A percentile compares a stretch with the other conserved stretches of the same genome.
Evolutionary conservation across 1,140 invertebrate genomes (phyloP).

Genomic region (Drosophila grimshawi): DNA sequence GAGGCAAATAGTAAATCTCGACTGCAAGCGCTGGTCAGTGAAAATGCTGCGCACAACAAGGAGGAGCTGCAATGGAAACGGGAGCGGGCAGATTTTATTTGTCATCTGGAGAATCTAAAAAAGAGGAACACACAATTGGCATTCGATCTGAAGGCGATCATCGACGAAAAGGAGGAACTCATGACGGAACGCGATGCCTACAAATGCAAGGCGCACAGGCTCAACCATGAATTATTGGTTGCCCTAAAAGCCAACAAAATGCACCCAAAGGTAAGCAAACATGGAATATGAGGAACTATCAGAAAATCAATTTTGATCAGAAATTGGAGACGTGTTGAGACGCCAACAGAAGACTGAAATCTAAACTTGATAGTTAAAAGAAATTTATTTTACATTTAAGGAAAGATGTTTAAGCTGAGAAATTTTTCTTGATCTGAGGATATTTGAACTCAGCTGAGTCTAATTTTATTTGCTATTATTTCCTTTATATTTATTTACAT

Average conservation of each 20-base stretch:
- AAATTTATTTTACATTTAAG: no score
- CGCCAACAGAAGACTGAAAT: no score
- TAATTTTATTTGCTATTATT: no score
- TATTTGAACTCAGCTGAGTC: no score
- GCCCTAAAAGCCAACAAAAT: conserved; percentile 86
- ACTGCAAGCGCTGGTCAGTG: conserved; percentile 70
- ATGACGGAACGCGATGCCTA: conserved; percentile 93
- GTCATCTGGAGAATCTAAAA: conserved; percentile 88
- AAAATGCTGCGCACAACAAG: conserved; percentile 61
- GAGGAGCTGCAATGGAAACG: conserved; percentile 84
- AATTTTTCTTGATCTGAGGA: no score
- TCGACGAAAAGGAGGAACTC: conserved; percentile 95
- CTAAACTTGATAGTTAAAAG: no score
- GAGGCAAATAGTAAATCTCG: conserved; percentile 54
- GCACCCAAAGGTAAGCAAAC: conserved; percentile 76
- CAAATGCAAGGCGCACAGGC: conserved; percentile 92
- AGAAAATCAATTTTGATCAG: no score
- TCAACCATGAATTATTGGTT: conserved; percentile 92
- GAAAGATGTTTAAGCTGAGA: no score
- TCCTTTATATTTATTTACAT: no score
- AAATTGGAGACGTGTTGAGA: no score
- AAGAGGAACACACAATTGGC: conserved; percentile 85
- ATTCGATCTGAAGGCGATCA: conserved; percentile 89
- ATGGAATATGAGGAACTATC: no score
- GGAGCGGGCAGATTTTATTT: conserved; percentile 89